Conservation (phyloP, 2,113 vertebrate species). For the Oryzias celebensis region DNA sequence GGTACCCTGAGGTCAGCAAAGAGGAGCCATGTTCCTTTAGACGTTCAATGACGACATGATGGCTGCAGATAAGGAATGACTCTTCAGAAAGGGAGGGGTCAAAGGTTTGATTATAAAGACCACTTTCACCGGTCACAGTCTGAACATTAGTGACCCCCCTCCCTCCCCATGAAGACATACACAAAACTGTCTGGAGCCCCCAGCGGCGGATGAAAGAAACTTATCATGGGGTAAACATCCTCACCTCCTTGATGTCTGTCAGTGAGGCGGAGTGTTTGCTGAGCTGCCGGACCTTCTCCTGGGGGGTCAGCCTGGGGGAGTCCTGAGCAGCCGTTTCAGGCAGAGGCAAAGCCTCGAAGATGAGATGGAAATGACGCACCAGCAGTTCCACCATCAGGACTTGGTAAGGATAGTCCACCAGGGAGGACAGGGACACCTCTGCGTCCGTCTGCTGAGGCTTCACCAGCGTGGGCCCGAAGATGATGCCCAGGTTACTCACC, state of each 20-base stretch:
- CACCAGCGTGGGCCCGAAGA: constrained; percentile 94
- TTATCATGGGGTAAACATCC: background rate
- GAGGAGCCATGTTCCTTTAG: too few species aligned
- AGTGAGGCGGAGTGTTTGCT: constrained; percentile 78
- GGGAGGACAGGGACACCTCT: constrained; percentile 90
- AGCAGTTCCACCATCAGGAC: constrained; percentile 91
- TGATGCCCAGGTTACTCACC: constrained; percentile 93
- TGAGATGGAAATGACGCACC: constrained; percentile 83
- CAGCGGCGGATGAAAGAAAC: too few species aligned
- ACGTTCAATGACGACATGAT: too few species aligned
- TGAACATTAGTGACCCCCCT: too few species aligned
- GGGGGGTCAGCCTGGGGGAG: constrained; percentile 67
- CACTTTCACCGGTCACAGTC: too few species aligned
- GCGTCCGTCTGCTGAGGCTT: constrained; percentile 88
- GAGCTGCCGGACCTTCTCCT: constrained; percentile 80
- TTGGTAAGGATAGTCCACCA: constrained; percentile 95
- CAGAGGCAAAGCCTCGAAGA: constrained; percentile 79
- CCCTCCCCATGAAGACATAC: too few species aligned
- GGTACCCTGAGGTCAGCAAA: too few species aligned
- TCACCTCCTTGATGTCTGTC: constrained; percentile 88
- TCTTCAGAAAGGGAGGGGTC: too few species aligned
- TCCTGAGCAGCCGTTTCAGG: constrained; percentile 60
- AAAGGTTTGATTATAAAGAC: too few species aligned
- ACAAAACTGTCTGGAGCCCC: too few species aligned
- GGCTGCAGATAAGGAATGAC: too few species aligned